These are phyloP conservation scores for Tyria jacobaeae DNA, from an alignment of 2,888 invertebrate genomes.

Conservation along the genomic window DNA sequence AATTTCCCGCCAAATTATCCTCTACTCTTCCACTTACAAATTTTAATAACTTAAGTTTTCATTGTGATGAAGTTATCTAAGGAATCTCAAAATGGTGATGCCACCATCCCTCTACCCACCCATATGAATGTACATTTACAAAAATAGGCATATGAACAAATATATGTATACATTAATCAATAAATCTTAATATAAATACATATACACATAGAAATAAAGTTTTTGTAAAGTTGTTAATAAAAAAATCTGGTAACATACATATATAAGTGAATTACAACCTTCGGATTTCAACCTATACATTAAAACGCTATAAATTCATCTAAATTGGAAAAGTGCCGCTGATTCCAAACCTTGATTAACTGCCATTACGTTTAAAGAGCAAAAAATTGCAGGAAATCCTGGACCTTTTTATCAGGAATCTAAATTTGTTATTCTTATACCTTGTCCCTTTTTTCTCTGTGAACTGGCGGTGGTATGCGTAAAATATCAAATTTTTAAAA, in stretches of 20 bases:
- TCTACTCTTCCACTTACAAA: neutral
- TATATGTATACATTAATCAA: no score
- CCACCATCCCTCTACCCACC: no score
- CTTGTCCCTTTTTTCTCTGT: neutral
- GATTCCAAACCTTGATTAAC: conserved; percentile 6
- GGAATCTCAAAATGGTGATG: no score
- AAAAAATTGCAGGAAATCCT: conserved; percentile 11
- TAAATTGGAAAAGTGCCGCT: conserved; percentile 1
- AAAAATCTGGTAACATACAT: no score
- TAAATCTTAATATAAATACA: no score
- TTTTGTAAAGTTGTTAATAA: no score
- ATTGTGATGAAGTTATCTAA: neutral
- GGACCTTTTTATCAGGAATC: conserved; percentile 1
- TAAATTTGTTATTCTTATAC: neutral
- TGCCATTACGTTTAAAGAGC: conserved; percentile 7
- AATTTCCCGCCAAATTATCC: neutral
- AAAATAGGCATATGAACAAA: no score
- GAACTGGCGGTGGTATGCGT: neutral
- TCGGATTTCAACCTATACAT: neutral
- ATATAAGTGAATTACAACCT: neutral
- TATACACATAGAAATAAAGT: no score
- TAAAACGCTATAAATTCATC: neutral
- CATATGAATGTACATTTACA: no score
- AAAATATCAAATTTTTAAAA: neutral
- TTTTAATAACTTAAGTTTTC: conserved; percentile 7